Base-by-base conservation (phyloP, 2,888 invertebrate species). In the Camptogramma bilineatum region DNA sequence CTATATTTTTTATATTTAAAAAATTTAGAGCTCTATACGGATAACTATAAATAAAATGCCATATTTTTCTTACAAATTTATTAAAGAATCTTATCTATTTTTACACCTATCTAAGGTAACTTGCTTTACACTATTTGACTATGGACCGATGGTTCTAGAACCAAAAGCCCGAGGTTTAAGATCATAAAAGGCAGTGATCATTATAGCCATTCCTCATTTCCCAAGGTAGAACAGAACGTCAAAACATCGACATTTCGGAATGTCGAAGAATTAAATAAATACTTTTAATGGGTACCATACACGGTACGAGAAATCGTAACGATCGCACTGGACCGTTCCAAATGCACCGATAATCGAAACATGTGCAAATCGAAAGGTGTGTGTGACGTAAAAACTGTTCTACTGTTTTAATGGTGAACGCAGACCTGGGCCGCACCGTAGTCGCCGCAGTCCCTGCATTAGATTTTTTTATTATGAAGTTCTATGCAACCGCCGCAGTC, bases 31-130 rank as follows among this genome's bases (percentile, higher is more conserved):
- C 34, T 28, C 7, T 28, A 28, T 21, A 28, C 28, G 28, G 8
- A 10, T 34, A 13, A 10, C 1, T 10, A 34, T 10, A 42, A 42
- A 39, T 28, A 31, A 61, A 62, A 68, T 42, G 53, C 8, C 16
- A 47, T 39, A 18, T 39, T 52, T 47, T 58, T 24, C 69, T 69
- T 65, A 64, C 70, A 73, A 69, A 73, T 85, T 82, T 85, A 83
- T 82, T 85, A 63, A 80, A 70, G 71, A 75, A 80, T 83, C 87
- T 88, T 56, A 75, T 68, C 81, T 87, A 87, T 83, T 82, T 84
- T 80, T 85, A 87, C 82, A 87, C 76, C 77, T 85, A 87, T 69
- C 83, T 86, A 89, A 80, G 88, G 89, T 90, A 90, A 89, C 89
- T 89, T 70, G 69, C 71, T 73, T 77, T 71, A 70, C 67, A 64